phyloP scores from a whole-genome alignment of 2,113 vertebrate species.

The Ictalurus punctatus region DNA sequence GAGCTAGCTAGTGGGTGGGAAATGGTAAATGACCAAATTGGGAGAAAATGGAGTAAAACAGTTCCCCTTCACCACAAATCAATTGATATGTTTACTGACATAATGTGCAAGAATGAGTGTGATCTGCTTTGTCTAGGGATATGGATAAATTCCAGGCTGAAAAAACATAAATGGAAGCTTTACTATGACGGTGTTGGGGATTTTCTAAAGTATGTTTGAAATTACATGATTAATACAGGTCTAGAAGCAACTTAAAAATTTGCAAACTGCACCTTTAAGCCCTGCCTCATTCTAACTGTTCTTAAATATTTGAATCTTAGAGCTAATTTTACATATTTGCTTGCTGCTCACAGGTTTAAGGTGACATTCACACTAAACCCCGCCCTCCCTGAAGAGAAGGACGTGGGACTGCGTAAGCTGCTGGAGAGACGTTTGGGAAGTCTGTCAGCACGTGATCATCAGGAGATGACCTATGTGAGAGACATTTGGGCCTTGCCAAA shows the following conservation, averaged over 20 bases:
- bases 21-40: background rate
- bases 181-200: background rate
- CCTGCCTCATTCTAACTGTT: background rate
- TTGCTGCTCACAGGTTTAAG: constrained; percentile 77
- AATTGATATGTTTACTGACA: background rate
- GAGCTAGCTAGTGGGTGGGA: background rate
- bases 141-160: background rate
- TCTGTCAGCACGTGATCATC: constrained; percentile 77
- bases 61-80: background rate
- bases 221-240: background rate
- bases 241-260: background rate
- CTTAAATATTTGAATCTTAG: background rate
- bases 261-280: background rate
- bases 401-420: constrained; percentile 64
- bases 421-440: constrained; percentile 82
- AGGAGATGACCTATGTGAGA: constrained; percentile 91
- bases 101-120: background rate
- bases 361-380: constrained; percentile 84
- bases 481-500: background rate
- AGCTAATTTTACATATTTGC: background rate
- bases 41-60: background rate
- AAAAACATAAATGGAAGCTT: background rate
- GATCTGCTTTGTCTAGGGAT: background rate
- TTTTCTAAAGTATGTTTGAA: background rate
- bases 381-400: constrained; percentile 74